These are phyloP conservation scores for Cacoxenus indagator DNA, from an alignment of 2,888 invertebrate species.

Conservation along the genomic window DNA sequence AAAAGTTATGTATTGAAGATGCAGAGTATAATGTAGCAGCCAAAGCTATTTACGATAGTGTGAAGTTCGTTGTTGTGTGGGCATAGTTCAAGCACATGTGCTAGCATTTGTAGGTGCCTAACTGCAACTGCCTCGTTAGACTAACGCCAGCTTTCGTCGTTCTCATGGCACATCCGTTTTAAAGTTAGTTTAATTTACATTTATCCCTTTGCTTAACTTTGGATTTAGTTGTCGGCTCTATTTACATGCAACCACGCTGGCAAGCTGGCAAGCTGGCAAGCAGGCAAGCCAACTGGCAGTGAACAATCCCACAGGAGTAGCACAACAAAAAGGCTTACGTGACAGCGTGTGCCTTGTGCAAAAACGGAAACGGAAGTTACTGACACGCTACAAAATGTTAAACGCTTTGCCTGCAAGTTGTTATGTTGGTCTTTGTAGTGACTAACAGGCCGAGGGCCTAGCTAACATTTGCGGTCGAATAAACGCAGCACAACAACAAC, in stretches of 20 bases:
- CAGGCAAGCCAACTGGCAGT: neutral
- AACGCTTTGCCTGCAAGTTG: constrained; percentile 54
- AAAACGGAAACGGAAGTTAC: constrained; percentile 58
- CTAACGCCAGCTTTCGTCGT: constrained; percentile 17
- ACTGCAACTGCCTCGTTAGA: constrained; percentile 7
- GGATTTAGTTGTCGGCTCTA: constrained; percentile 44
- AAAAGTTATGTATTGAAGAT: neutral
- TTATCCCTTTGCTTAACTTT: constrained; percentile 58
- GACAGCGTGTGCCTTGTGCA: constrained; percentile 35
- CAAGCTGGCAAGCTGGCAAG: neutral
- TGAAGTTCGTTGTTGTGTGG: constrained; percentile 23
- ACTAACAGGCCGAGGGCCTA: constrained; percentile 28
- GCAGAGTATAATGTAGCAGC: too few species aligned
- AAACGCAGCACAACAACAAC: constrained; percentile 42
- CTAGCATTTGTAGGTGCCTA: constrained; percentile 32
- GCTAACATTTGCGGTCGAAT: constrained; percentile 54
- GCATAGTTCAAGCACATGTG: constrained; percentile 31
- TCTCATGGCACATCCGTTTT: constrained; percentile 35
- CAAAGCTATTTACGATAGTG: neutral
- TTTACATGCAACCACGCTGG: constrained; percentile 38
- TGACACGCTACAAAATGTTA: constrained; percentile 69
- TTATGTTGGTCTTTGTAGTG: constrained; percentile 11
- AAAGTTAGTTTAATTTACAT: constrained; percentile 68
- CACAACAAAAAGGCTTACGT: constrained; percentile 5
- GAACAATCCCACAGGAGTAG: constrained; percentile 4